Evolutionary conservation across 2,113 vertebrate species (phyloP).

Genomic region (Myotis brandtii): DNA sequence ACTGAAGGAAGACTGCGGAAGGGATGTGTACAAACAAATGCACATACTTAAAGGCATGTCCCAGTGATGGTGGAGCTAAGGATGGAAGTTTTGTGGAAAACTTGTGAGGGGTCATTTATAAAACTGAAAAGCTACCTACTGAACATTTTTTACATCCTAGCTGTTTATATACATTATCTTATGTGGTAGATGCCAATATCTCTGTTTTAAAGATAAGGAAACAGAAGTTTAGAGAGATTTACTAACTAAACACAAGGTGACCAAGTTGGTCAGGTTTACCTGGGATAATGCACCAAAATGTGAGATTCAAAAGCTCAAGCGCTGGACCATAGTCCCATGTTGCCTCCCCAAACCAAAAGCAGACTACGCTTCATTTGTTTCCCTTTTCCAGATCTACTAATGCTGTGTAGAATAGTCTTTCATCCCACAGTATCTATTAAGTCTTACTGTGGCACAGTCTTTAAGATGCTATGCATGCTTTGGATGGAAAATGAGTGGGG

Average conservation of each 20-base stretch:
- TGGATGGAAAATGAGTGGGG: not conserved
- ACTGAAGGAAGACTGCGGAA: not conserved
- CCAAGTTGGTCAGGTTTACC: not conserved
- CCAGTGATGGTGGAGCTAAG: not conserved
- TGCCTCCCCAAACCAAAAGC: not conserved
- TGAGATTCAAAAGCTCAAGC: not conserved
- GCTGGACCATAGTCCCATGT: not conserved
- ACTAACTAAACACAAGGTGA: not conserved
- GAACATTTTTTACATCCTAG: not conserved
- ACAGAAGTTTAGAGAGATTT: not conserved
- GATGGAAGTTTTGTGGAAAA: not conserved
- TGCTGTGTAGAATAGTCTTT: not conserved
- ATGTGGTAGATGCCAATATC: not conserved
- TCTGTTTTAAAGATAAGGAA: conserved; percentile 35
- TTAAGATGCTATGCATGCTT: not conserved
- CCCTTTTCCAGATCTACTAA: not conserved
- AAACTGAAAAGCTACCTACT: conserved; percentile 23
- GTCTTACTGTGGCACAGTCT: not conserved
- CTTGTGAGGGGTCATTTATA: not conserved
- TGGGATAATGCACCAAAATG: not conserved
- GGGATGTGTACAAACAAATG: not conserved
- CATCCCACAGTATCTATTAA: not conserved
- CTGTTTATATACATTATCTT: not conserved
- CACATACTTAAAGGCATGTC: not conserved
- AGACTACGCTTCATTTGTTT: not conserved